Conservation (phyloP, 2,888 invertebrate genomes). For the Caenorhabditis plicata region DNA sequence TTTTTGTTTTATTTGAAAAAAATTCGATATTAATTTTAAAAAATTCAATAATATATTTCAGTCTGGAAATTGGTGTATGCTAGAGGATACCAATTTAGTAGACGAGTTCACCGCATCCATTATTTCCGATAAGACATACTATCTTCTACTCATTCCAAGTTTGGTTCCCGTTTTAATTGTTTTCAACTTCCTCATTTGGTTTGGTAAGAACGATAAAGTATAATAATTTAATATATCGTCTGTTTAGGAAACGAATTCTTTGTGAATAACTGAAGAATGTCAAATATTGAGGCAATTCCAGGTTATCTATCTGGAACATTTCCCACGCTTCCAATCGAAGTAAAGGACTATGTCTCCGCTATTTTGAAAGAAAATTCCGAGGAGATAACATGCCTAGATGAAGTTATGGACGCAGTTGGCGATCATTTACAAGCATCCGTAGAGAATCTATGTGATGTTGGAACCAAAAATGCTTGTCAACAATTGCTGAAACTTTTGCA, state of each 20-base stretch:
- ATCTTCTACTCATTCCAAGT: slow-evolving; percentile 41
- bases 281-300: slow-evolving; percentile 46
- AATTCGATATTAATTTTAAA: background rate
- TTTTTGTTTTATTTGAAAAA: background rate
- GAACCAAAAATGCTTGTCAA: slow-evolving; percentile 47
- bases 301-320: slow-evolving; percentile 49
- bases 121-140: slow-evolving; percentile 38
- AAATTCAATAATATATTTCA: background rate
- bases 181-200: slow-evolving; percentile 47
- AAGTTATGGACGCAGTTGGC: slow-evolving; percentile 60
- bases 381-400: slow-evolving; percentile 55
- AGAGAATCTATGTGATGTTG: slow-evolving; percentile 37
- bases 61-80: slow-evolving; percentile 14
- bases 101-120: slow-evolving; percentile 40
- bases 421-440: slow-evolving; percentile 50
- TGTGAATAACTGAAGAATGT: slow-evolving; percentile 50
- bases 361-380: slow-evolving; percentile 57
- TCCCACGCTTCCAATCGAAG: slow-evolving; percentile 53
- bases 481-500: slow-evolving; percentile 55
- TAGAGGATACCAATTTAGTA: slow-evolving; percentile 29
- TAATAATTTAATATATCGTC: background rate
- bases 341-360: slow-evolving; percentile 52
- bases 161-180: slow-evolving; percentile 44
- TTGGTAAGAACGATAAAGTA: slow-evolving; percentile 21
- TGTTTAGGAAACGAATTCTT: slow-evolving; percentile 49